phyloP scores from a whole-genome alignment of 2,888 invertebrate genomes.

The Dendrolimus pini region DNA sequence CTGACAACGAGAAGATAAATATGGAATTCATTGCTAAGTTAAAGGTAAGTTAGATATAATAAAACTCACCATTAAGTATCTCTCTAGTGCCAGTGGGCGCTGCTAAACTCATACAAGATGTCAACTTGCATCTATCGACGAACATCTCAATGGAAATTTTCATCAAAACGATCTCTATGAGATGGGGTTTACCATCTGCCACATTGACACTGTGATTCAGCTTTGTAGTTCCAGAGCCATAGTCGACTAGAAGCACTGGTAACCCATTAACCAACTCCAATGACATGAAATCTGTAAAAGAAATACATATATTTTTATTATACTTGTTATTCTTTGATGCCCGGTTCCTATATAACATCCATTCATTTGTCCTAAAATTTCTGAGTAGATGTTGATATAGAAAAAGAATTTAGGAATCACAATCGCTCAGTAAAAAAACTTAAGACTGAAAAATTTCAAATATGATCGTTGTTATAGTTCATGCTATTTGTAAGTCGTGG shows the following conservation, averaged over 20 bases:
- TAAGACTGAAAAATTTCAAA: no score
- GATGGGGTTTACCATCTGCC: constrained; percentile 91
- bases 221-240: constrained; percentile 88
- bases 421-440: no score
- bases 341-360: no score
- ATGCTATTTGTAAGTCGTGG: no score
- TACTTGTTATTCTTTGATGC: no score
- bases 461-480: no score
- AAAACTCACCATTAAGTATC: constrained; percentile 79
- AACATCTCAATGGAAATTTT: constrained; percentile 83
- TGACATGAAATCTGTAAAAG: constrained; percentile 88
- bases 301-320: constrained; percentile 5
- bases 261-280: constrained; percentile 90
- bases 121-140: constrained; percentile 84
- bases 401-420: no score
- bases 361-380: no score
- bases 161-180: constrained; percentile 86
- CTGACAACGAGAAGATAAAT: no score
- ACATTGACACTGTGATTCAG: constrained; percentile 83
- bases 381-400: no score
- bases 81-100: constrained; percentile 83
- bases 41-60: no score
- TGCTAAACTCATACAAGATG: constrained; percentile 82
- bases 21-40: no score
- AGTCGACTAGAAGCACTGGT: constrained; percentile 89